Conservation (phyloP, 2,888 invertebrate species). For the Drosophila eohydei region DNA sequence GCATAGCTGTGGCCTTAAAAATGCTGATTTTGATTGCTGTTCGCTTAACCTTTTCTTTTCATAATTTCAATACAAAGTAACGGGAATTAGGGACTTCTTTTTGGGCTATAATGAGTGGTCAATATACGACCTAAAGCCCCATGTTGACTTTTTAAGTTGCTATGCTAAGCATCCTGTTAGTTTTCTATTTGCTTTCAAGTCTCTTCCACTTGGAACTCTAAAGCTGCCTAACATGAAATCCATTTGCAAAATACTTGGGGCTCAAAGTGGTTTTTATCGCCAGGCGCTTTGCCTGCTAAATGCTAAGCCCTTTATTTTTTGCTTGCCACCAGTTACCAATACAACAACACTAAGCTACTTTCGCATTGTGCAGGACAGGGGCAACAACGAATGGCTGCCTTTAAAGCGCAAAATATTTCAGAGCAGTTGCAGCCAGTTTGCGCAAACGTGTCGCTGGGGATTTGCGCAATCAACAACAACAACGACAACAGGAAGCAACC, state of each 20-base stretch:
- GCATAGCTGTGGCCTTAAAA: slow-evolving; percentile 45
- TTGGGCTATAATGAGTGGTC: slow-evolving; percentile 58
- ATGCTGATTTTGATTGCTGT: slow-evolving; percentile 41
- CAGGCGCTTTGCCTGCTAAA: slow-evolving; percentile 35
- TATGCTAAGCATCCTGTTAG: slow-evolving; percentile 26
- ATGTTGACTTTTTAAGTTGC: slow-evolving; percentile 16
- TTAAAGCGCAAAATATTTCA: slow-evolving; percentile 23
- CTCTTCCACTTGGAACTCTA: slow-evolving; percentile 2
- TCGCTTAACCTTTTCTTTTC: slow-evolving; percentile 46
- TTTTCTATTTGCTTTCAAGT: slow-evolving; percentile 28
- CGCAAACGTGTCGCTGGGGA: slow-evolving; percentile 45
- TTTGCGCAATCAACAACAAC: slow-evolving; percentile 52
- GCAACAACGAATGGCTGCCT: not conserved
- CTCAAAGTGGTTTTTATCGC: slow-evolving; percentile 23
- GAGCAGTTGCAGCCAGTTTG: slow-evolving; percentile 46
- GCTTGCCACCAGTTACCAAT: not conserved
- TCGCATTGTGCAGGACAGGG: slow-evolving; percentile 22
- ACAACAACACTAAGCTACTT: slow-evolving; percentile 37
- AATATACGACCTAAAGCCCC: slow-evolving; percentile 5
- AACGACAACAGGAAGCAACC: slow-evolving; percentile 23
- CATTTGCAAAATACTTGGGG: slow-evolving; percentile 43
- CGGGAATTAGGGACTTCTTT: slow-evolving; percentile 14
- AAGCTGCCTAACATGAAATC: slow-evolving; percentile 34
- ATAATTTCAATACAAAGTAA: slow-evolving; percentile 35
- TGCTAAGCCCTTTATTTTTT: slow-evolving; percentile 34